A percentile compares a stretch with the other conserved stretches of the same genome.
These are phyloP conservation scores for Eupithecia tripunctaria DNA, from an alignment of 2,888 invertebrate species.

Conservation along the genomic window DNA sequence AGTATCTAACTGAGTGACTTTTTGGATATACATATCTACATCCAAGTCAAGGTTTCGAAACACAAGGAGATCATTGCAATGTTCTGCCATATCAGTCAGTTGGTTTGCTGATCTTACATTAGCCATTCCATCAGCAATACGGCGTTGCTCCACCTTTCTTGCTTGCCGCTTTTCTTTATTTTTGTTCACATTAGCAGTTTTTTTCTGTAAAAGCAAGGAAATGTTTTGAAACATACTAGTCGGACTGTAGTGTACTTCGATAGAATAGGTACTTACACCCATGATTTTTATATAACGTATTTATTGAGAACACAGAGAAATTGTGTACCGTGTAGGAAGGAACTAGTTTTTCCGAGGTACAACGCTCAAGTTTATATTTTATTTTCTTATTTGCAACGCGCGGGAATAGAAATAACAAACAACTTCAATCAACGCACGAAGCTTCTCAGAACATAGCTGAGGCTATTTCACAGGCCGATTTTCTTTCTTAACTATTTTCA, in stretches of 20 bases:
- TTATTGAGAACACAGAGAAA: not conserved
- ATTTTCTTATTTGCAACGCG: not conserved
- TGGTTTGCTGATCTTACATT: slow-evolving; percentile 86
- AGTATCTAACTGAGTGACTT: slow-evolving; percentile 83
- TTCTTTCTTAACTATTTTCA: too few relatives aligned
- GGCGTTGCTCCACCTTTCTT: slow-evolving; percentile 85
- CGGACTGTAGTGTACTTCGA: not conserved
- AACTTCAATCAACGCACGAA: not conserved
- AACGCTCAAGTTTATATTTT: not conserved
- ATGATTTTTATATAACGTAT: slow-evolving; percentile 36
- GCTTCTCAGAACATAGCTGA: not conserved
- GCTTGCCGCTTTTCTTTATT: slow-evolving; percentile 86
- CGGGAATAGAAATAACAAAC: slow-evolving; percentile 9
- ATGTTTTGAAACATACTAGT: not conserved
- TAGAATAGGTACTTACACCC: slow-evolving; percentile 52
- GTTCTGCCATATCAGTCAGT: slow-evolving; percentile 83
- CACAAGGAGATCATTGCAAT: slow-evolving; percentile 85
- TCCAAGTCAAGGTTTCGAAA: slow-evolving; percentile 86
- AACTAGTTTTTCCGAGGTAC: not conserved
- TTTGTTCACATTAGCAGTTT: slow-evolving; percentile 75
- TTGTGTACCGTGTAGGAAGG: not conserved
- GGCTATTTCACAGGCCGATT: not conserved
- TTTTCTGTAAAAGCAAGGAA: slow-evolving; percentile 71
- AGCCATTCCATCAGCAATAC: slow-evolving; percentile 85
- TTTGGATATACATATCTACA: slow-evolving; percentile 85